Evolutionary conservation across 1,140 invertebrate genomes (phyloP), one percentile per base, ranked within the genome.

Genomic region (Drosophila elegans): DNA sequence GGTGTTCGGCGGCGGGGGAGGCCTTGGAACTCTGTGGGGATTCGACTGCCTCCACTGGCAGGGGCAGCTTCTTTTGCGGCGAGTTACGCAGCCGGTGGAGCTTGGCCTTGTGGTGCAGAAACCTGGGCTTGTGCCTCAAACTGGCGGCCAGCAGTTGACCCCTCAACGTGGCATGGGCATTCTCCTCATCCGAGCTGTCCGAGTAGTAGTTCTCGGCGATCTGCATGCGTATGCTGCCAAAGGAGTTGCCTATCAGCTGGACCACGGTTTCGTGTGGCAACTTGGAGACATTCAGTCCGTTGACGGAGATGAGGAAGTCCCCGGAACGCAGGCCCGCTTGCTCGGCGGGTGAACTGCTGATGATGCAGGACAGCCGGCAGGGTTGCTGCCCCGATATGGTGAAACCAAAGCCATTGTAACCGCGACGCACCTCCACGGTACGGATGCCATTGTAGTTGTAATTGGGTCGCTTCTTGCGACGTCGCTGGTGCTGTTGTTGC

Each of bases 351-450:
- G 97, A 97, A 68, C 96, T 95, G 66, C 94, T 93, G 1, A 97
- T 97, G 79, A 98, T 98, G 92, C 96, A 97, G 78, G 97, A 97
- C 10, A 98, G 93, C 74, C 98, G 96, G 91, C 97, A 98, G 0
- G 97, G 97, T 78, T 97, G 96, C 83, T 98, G 97, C 0, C 97
- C 97, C n/a, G 97, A 98, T 74, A 98, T 97, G 11, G 97, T 98
- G 86, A 98, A 98, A 6, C 97, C 97, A 92, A 97, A 98, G 7
- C 97, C 97, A 82, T 97, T 96, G 62, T 95, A 94, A 2, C 97
- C 97, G 59, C 97, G 94, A 1, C 95, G 94, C 7, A 99, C 95
- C 84, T 98, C 97, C 16, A 98, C 96, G 3, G 96, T 96, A 52
- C 97, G 95, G 16, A 97, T 96, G 9, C 92, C 92, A 48, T 76